A percentile compares a stretch with the other conserved stretches of the same genome.
These are phyloP conservation scores for Merodon equestris DNA, from an alignment of 2,888 invertebrate species.

Conservation along the genomic window DNA sequence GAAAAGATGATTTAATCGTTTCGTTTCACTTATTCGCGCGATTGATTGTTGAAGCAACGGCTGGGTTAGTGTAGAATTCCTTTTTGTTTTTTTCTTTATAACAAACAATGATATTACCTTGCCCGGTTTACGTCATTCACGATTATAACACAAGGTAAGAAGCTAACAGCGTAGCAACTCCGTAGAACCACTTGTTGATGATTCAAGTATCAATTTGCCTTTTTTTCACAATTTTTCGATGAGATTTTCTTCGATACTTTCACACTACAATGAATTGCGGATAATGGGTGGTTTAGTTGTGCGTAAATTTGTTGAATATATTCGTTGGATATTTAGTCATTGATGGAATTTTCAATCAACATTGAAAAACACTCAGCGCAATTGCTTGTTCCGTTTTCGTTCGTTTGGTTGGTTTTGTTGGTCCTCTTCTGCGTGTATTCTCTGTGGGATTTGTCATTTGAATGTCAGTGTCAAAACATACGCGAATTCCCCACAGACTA, in stretches of 20 bases:
- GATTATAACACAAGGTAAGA: conserved; percentile 65
- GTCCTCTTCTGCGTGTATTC: neutral
- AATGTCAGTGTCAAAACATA: conserved; percentile 37
- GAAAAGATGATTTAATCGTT: conserved; percentile 52
- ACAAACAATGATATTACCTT: conserved; percentile 64
- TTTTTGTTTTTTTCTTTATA: no score
- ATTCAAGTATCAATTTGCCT: neutral
- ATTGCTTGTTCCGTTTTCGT: conserved; percentile 58
- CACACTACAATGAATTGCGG: neutral
- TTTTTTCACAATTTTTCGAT: conserved; percentile 1
- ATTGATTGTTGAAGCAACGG: conserved; percentile 9
- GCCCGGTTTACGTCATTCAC: conserved; percentile 68
- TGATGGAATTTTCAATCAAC: conserved; percentile 39
- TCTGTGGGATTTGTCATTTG: conserved; percentile 29
- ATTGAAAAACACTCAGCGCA: conserved; percentile 53
- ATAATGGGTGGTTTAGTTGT: conserved; percentile 5
- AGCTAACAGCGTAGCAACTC: conserved; percentile 53
- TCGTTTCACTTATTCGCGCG: no score
- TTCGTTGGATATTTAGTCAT: conserved; percentile 29
- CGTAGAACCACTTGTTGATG: conserved; percentile 64
- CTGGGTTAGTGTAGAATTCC: conserved; percentile 13
- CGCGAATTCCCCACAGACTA: neutral
- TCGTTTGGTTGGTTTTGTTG: conserved; percentile 47
- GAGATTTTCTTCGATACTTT: neutral
- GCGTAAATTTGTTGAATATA: conserved; percentile 10